These are phyloP conservation scores for Azemiops feae DNA, from an alignment of 2,113 vertebrate genomes.

Conservation along the genomic window DNA sequence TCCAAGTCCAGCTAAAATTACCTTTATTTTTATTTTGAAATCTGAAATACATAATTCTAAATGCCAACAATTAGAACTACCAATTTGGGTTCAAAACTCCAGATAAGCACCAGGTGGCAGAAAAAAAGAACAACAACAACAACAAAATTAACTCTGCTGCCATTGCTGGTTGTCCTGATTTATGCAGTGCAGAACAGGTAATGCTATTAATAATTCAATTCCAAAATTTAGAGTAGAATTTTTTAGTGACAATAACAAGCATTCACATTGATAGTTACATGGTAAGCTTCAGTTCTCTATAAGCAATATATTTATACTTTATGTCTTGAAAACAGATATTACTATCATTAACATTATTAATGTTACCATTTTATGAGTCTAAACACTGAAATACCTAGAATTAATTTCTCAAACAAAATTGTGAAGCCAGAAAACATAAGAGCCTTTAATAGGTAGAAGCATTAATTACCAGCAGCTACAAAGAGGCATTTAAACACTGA, in stretches of 20 bases:
- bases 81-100: not conserved
- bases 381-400: constrained; percentile 68
- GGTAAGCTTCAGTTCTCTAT: constrained; percentile 17
- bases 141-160: not conserved
- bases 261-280: constrained; percentile 25
- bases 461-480: constrained; percentile 68
- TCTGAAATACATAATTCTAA: constrained; percentile 29
- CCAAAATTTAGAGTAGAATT: constrained; percentile 5
- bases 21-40: constrained; percentile 16
- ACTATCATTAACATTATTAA: constrained; percentile 54
- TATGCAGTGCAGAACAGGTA: not conserved
- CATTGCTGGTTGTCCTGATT: not conserved
- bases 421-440: constrained; percentile 66
- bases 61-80: constrained; percentile 11
- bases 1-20: not conserved
- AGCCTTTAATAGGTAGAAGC: constrained; percentile 57
- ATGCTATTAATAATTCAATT: not conserved
- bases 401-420: constrained; percentile 66
- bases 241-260: constrained; percentile 22
- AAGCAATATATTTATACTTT: not conserved
- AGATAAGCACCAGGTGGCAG: not conserved
- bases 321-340: constrained; percentile 42
- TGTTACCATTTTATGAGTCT: constrained; percentile 55
- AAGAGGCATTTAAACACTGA: constrained; percentile 70
- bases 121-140: not conserved